Percentiles rank a stretch among this genome's conserved stretches.
Conservation (phyloP, 2,113 vertebrate species). For the Ochotona curzoniae region DNA sequence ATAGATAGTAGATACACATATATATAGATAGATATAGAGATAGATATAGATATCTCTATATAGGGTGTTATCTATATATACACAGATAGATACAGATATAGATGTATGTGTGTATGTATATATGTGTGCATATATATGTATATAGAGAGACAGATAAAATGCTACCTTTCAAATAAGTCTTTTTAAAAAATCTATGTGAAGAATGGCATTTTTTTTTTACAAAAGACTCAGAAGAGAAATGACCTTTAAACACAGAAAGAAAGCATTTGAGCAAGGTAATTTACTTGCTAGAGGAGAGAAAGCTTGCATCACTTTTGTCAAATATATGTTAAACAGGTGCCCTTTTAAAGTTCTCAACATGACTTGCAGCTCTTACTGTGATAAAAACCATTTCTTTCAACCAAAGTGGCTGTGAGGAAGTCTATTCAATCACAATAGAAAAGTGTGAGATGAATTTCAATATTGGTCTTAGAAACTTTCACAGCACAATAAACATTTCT, state of each 20-base stretch:
- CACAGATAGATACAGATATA: too few species aligned
- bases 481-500: background rate
- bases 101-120: too few species aligned
- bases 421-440: background rate
- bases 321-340: background rate
- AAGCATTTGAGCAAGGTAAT: background rate
- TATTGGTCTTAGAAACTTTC: background rate
- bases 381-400: background rate
- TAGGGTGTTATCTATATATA: too few species aligned
- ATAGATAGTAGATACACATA: too few species aligned
- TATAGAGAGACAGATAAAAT: too few species aligned
- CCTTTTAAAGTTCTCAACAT: background rate
- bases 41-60: too few species aligned
- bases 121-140: too few species aligned
- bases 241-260: background rate
- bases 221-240: background rate
- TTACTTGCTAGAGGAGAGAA: background rate
- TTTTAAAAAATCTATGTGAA: too few species aligned
- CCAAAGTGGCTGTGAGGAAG: background rate
- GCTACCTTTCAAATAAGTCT: too few species aligned
- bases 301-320: conserved; percentile 3
- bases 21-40: too few species aligned
- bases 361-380: background rate
- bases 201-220: too few species aligned
- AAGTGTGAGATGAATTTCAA: background rate